These are phyloP conservation scores for Coregonus suidteri DNA, from an alignment of 2,797 vertebrate genomes.

Conservation along the genomic window DNA sequence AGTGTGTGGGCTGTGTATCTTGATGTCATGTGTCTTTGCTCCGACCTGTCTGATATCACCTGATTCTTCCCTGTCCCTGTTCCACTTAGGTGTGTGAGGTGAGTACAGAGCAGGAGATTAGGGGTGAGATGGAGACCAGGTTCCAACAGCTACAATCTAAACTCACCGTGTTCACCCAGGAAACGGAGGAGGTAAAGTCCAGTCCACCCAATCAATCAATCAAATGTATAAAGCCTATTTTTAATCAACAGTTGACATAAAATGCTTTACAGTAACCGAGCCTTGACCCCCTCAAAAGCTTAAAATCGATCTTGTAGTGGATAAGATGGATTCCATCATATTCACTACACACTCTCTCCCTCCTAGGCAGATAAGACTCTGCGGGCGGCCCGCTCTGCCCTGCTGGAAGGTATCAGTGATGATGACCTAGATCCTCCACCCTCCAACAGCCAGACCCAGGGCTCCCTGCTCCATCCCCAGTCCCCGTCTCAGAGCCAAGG, in stretches of 20 bases:
- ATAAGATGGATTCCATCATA: background rate
- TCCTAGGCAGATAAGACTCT: constrained; percentile 59
- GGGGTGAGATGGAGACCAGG: constrained; percentile 79
- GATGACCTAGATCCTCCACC: constrained; percentile 64
- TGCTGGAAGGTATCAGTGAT: constrained; percentile 66
- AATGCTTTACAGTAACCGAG: too few relatives aligned
- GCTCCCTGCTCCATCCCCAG: constrained; percentile 55
- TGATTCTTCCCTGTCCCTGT: background rate
- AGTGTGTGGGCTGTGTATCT: background rate
- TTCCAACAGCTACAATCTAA: constrained; percentile 81
- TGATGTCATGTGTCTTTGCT: background rate
- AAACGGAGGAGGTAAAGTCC: constrained; percentile 78
- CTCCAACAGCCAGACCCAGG: constrained; percentile 23
- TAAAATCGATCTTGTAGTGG: too few relatives aligned
- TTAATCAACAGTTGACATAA: background rate
- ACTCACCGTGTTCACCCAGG: constrained; percentile 72
- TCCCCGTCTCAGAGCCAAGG: constrained; percentile 40
- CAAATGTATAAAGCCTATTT: background rate
- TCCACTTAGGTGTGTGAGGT: constrained; percentile 78
- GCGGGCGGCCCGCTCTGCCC: constrained; percentile 40
- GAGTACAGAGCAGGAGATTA: constrained; percentile 75
- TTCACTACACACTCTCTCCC: background rate
- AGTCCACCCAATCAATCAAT: background rate
- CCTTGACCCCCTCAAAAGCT: too few relatives aligned
- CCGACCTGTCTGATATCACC: background rate